phyloP scores from a whole-genome alignment of 2,113 vertebrate species.

The Sander vitreus region DNA sequence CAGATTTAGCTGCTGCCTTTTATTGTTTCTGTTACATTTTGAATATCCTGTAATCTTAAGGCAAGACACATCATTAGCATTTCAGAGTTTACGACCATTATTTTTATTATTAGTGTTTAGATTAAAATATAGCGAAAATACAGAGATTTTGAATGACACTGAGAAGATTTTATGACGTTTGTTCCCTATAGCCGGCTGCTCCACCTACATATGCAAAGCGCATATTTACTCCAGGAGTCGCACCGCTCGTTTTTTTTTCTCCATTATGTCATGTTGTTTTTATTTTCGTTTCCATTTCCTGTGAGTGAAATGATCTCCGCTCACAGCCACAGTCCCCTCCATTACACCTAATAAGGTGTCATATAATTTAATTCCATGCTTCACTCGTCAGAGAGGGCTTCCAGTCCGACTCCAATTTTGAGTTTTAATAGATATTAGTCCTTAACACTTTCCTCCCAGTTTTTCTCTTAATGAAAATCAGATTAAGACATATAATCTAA shows the following conservation, averaged over 20 bases:
- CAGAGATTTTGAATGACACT: conserved; percentile 13
- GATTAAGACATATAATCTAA: conserved; percentile 89
- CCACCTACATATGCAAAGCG: conserved; percentile 37
- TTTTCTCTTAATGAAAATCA: conserved; percentile 88
- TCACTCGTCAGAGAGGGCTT: conserved; percentile 85
- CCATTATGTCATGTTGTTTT: conserved; percentile 68
- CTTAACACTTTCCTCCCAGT: conserved; percentile 84
- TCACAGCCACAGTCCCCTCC: conserved; percentile 74
- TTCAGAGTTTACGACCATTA: not conserved
- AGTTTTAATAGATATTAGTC: conserved; percentile 89
- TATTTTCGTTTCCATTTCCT: conserved; percentile 78
- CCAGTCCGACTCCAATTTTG: conserved; percentile 85
- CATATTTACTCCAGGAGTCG: conserved; percentile 44
- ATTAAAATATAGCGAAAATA: not conserved
- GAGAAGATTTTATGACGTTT: conserved; percentile 16
- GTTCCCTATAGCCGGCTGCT: conserved; percentile 9
- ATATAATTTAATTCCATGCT: conserved; percentile 90
- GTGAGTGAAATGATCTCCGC: conserved; percentile 69
- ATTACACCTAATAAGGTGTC: conserved; percentile 88
- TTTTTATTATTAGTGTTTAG: not conserved
- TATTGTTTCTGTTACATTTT: not conserved
- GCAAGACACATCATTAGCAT: not conserved
- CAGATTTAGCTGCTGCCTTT: conserved; percentile 9
- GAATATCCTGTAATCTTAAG: not conserved
- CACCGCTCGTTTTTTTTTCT: conserved; percentile 9